Conservation (phyloP, 2,888 invertebrate genomes). For the Volucella bombylans region DNA sequence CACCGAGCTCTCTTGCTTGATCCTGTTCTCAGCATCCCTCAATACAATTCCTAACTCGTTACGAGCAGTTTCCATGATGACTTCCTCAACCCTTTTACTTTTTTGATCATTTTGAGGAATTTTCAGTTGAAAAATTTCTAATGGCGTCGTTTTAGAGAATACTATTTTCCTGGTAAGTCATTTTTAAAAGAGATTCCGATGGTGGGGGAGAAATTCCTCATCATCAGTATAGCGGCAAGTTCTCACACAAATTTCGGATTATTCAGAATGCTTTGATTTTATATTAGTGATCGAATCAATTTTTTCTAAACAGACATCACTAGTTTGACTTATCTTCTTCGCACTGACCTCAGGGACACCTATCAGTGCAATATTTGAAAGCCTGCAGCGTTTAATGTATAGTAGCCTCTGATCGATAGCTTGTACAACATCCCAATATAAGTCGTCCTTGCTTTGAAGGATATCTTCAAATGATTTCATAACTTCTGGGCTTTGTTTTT, state of each 20-base stretch:
- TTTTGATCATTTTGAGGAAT: too few species aligned
- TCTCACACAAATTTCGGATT: constrained; percentile 40
- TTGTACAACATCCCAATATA: constrained; percentile 51
- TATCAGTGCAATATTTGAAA: constrained; percentile 14
- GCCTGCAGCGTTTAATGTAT: constrained; percentile 17
- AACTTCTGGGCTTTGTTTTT: background rate
- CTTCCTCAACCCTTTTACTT: constrained; percentile 7
- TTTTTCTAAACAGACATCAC: constrained; percentile 7
- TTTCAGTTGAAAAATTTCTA: too few species aligned
- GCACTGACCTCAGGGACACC: background rate
- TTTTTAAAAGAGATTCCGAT: constrained; percentile 38
- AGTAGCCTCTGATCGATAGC: constrained; percentile 38
- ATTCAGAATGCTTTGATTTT: background rate
- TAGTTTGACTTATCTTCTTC: background rate
- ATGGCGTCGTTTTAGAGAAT: too few species aligned
- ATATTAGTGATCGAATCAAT: constrained; percentile 50
- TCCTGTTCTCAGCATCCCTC: constrained; percentile 10
- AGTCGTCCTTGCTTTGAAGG: constrained; percentile 18
- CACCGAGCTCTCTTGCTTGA: too few species aligned
- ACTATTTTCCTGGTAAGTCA: background rate
- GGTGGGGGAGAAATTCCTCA: constrained; percentile 40
- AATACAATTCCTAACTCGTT: constrained; percentile 40
- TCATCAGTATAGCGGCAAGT: constrained; percentile 58
- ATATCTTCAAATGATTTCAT: constrained; percentile 27
- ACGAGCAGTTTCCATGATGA: constrained; percentile 40